Percentiles rank a stretch among this genome's conserved stretches.
Conservation (phyloP, 2,797 vertebrate genomes). For the Ctenochaetus hawaiiensis region DNA sequence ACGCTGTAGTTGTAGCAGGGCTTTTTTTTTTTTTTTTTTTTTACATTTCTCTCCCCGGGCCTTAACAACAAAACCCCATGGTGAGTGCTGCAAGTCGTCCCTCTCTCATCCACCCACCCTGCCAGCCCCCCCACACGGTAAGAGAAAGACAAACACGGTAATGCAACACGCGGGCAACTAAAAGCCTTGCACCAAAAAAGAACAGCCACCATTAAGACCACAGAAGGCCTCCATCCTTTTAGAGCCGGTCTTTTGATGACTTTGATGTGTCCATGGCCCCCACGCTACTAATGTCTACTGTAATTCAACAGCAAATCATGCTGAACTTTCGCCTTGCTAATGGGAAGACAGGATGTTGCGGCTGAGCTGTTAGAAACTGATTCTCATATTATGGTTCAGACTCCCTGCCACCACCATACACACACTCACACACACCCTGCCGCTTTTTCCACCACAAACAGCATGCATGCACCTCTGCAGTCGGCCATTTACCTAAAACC, state of each 20-base stretch:
- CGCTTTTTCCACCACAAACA: constrained; percentile 7
- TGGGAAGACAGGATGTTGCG: constrained; percentile 71
- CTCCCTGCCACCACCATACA: constrained; percentile 29
- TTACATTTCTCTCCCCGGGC: constrained; percentile 37
- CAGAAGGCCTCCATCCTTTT: constrained; percentile 64
- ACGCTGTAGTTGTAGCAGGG: constrained; percentile 43
- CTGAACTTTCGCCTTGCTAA: constrained; percentile 77
- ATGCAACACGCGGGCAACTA: constrained; percentile 72
- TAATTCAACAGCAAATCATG: constrained; percentile 75
- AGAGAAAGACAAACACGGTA: constrained; percentile 60
- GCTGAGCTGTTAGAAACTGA: constrained; percentile 67
- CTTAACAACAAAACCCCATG: constrained; percentile 40
- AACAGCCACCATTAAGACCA: constrained; percentile 73
- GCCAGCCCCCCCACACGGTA: constrained; percentile 11
- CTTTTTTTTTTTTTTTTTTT: too few relatives aligned
- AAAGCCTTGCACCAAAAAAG: constrained; percentile 60
- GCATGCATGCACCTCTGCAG: too few relatives aligned
- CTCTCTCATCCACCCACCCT: constrained; percentile 46
- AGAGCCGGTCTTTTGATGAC: constrained; percentile 76
- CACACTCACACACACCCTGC: constrained; percentile 8
- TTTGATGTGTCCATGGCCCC: constrained; percentile 74
- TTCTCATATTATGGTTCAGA: constrained; percentile 69
- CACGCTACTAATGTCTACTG: constrained; percentile 68
- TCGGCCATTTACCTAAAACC: constrained; percentile 13
- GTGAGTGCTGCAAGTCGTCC: constrained; percentile 32